Base-by-base conservation (phyloP, 2,113 vertebrate genomes). In the Archocentrus centrarchus region DNA sequence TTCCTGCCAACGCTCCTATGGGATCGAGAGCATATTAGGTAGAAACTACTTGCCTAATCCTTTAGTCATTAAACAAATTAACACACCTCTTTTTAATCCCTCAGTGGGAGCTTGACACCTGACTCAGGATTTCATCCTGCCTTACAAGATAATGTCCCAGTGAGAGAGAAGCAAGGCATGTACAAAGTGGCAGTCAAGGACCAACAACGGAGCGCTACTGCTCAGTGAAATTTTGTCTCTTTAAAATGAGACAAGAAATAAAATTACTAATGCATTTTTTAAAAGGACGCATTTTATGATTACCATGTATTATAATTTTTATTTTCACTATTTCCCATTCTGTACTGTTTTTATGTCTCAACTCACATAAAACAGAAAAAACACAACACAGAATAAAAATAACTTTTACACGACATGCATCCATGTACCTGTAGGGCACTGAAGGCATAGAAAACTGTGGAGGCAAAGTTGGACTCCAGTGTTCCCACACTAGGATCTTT, bases 401-500 rank as follows among this genome's bases (percentile, higher is more conserved):
- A 44, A 27, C 1, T 22, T 6, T 58, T 60, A 59, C 1, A 8
- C 6, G 9, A 44, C 30, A 39, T 39, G 18, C n/a, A 61, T 44
- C 15, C 2, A 30, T 59, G 5, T 91, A 96, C 96, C 94, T 96
- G 92, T 84, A 99, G 90, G 11, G 86, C 62, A 7, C 50, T 76
- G 93, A 99, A 97, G 37, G 96, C 92, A 0, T 98, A 96, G 39
- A 95, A 96, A 83, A 99, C 89, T 14, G 96, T 95, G 0, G 92
- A 92, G 0, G 97, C 94, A 7, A 97, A 96, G 90, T 95, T 92
- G 2, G 96, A 97, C 94, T 98, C 97, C 87, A 99, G 91, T 0
- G 87, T 95, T 2, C 78, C 96, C 66, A 98, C 92, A 1, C 58
- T 93, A 0, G 93, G 91, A 63, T 93, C 92, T 89, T 88, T 96